Conservation (phyloP, 2,113 vertebrate species). For the Mola mola region DNA sequence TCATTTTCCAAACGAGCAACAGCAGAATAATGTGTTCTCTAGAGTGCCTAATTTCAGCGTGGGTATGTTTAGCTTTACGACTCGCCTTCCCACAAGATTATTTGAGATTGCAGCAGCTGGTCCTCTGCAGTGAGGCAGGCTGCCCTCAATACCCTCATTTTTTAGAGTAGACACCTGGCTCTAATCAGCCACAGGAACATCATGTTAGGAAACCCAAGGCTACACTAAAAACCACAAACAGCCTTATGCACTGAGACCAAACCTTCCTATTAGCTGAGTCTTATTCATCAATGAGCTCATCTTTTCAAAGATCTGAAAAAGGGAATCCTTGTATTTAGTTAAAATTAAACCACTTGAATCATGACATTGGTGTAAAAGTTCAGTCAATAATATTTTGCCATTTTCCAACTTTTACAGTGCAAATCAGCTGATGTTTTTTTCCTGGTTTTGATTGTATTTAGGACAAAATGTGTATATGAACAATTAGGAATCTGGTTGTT, state of each 20-base stretch:
- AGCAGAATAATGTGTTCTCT: conserved; percentile 65
- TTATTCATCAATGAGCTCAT: conserved; percentile 25
- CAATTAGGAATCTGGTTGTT: neutral
- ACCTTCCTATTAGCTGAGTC: conserved; percentile 10
- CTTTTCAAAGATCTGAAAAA: conserved; percentile 3
- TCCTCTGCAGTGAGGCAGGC: conserved; percentile 45
- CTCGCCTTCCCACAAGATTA: conserved; percentile 63
- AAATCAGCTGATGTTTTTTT: no score
- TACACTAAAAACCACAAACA: conserved; percentile 39
- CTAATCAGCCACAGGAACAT: conserved; percentile 70
- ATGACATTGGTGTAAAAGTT: neutral
- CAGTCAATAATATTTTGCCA: neutral
- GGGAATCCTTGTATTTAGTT: neutral
- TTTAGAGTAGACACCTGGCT: conserved; percentile 70
- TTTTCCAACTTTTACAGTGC: neutral
- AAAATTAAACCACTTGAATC: neutral
- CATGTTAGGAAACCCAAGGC: conserved; percentile 53
- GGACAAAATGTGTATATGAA: neutral
- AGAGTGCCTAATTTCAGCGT: conserved; percentile 56
- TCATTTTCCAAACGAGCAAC: conserved; percentile 71
- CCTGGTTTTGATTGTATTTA: neutral
- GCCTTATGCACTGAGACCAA: conserved; percentile 17
- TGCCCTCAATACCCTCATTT: conserved; percentile 55
- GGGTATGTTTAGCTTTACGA: conserved; percentile 63
- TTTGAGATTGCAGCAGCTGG: conserved; percentile 62